Conservation (phyloP, 2,113 vertebrate species). For the Fregata magnificens region DNA sequence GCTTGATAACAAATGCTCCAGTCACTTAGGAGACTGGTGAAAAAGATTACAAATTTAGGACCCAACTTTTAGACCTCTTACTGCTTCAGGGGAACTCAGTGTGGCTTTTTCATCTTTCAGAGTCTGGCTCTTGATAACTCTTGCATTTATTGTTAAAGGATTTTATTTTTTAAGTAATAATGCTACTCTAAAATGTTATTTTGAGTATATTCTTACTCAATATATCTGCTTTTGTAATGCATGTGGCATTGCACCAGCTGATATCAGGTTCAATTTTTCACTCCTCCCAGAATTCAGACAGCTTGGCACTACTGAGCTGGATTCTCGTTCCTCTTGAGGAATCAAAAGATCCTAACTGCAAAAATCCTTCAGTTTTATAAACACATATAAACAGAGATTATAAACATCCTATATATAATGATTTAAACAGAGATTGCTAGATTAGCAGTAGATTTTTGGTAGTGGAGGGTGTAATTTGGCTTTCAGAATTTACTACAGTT, state of each 20-base stretch:
- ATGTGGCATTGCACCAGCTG: background rate
- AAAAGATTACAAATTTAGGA: background rate
- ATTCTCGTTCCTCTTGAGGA: background rate
- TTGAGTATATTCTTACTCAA: background rate
- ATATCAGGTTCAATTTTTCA: background rate
- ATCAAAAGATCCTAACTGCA: background rate
- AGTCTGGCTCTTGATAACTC: background rate
- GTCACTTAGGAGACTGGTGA: background rate
- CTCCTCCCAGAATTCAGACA: background rate
- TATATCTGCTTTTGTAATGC: background rate
- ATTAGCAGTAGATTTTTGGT: background rate
- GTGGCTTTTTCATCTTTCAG: background rate
- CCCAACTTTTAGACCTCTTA: background rate
- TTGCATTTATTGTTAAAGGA: background rate
- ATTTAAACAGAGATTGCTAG: background rate
- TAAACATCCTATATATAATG: background rate
- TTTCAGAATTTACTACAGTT: background rate
- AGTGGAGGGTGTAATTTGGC: background rate
- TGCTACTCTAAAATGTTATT: background rate
- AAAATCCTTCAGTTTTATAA: background rate
- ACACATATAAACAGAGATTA: background rate
- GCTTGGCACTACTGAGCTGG: background rate
- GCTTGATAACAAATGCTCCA: background rate
- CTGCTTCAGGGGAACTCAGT: background rate
- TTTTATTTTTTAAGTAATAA: background rate